Percentiles rank a stretch among this genome's conserved stretches.
Evolutionary conservation across 1,140 invertebrate genomes (phyloP).

Genomic region (Thalassaphorura encarpata): DNA sequence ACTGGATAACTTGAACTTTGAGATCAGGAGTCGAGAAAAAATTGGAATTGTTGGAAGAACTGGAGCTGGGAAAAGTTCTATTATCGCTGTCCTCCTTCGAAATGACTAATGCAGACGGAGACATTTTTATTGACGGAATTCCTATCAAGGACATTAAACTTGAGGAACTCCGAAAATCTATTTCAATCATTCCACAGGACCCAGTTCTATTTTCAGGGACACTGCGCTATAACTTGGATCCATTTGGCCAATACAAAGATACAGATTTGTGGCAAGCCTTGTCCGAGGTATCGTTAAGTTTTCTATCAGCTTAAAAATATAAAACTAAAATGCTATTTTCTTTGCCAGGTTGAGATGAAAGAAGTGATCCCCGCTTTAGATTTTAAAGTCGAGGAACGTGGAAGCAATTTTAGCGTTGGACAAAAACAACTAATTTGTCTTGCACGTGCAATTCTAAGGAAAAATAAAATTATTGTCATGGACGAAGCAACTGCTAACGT

Average conservation of each 20-base stretch:
- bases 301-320: background rate
- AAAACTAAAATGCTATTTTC: background rate
- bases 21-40: constrained; percentile 46
- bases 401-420: constrained; percentile 41
- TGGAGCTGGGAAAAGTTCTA: constrained; percentile 58
- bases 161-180: constrained; percentile 52
- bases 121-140: constrained; percentile 47
- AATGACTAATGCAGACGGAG: constrained; percentile 52
- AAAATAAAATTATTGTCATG: constrained; percentile 39
- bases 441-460: constrained; percentile 41
- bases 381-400: constrained; percentile 37
- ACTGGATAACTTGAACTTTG: constrained; percentile 46
- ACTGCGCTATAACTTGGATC: constrained; percentile 72
- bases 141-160: constrained; percentile 42
- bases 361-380: constrained; percentile 35
- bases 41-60: constrained; percentile 57
- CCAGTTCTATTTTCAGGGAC: constrained; percentile 66
- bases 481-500: constrained; percentile 46
- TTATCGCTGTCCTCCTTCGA: constrained; percentile 42
- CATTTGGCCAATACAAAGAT: constrained; percentile 67
- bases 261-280: constrained; percentile 68
- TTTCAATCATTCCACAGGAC: constrained; percentile 63
- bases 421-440: constrained; percentile 45
- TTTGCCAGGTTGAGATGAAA: constrained; percentile 39
- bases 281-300: constrained; percentile 48